These are phyloP conservation scores for Temnothorax longispinosus DNA, from an alignment of 1,140 invertebrate genomes.

Conservation along the genomic window DNA sequence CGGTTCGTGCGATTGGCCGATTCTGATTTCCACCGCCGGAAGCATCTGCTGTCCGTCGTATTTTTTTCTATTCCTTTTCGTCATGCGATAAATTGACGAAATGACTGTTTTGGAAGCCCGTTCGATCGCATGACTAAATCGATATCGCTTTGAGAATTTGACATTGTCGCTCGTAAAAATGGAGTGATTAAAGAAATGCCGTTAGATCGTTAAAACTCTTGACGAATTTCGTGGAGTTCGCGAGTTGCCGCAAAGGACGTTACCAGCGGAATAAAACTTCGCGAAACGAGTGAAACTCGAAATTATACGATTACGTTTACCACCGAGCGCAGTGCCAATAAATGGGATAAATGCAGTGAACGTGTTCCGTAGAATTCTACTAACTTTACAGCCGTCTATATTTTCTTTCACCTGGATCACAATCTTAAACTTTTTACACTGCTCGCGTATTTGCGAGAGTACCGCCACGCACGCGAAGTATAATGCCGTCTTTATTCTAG, in stretches of 20 bases:
- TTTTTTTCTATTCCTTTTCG: neutral
- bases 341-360: neutral
- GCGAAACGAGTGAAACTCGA: neutral
- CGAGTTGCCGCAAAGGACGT: neutral
- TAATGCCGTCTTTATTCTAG: neutral
- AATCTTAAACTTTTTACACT: conserved; percentile 29
- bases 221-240: conserved; percentile 2
- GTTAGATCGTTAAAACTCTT: neutral
- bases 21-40: conserved; percentile 35
- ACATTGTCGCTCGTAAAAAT: neutral
- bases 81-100: neutral
- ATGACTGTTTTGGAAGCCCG: neutral
- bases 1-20: conserved; percentile 15
- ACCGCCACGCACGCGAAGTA: neutral
- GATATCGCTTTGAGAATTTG: neutral
- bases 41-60: conserved; percentile 15
- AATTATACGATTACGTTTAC: conserved; percentile 9
- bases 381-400: neutral
- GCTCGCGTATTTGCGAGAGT: neutral
- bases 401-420: neutral
- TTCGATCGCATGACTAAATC: conserved; percentile 1
- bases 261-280: conserved; percentile 5
- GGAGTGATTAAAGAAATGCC: conserved; percentile 3
- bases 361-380: neutral
- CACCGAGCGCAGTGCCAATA: neutral